Conservation (phyloP, 2,888 invertebrate genomes). For the Belgica antarctica region DNA sequence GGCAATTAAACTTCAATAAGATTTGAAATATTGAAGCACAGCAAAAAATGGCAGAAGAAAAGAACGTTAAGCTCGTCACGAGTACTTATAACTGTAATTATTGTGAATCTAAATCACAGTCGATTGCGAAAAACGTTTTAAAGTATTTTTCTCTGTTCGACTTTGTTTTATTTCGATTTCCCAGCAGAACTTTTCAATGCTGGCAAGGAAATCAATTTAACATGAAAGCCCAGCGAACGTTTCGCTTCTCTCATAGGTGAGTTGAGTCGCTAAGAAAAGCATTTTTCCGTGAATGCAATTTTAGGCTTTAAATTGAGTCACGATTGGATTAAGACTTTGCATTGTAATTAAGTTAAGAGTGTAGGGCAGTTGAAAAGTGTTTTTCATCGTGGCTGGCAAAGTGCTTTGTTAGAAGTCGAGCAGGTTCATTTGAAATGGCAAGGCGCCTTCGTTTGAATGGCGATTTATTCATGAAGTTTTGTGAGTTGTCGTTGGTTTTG, state of each 20-base stretch:
- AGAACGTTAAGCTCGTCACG: conserved; percentile 32
- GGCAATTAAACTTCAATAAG: conserved; percentile 29
- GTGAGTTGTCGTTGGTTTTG: too few relatives aligned
- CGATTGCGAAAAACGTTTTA: background rate
- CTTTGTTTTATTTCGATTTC: conserved; percentile 5
- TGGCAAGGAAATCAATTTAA: background rate
- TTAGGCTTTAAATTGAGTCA: conserved; percentile 30
- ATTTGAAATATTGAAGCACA: conserved; percentile 3
- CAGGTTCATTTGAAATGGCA: conserved; percentile 15
- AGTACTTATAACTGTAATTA: conserved; percentile 39
- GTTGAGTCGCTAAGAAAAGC: too few relatives aligned
- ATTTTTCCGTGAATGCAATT: too few relatives aligned
- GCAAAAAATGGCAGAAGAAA: conserved; percentile 3
- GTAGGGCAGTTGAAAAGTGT: background rate
- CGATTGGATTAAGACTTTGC: conserved; percentile 22
- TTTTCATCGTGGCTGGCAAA: background rate
- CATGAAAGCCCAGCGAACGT: background rate
- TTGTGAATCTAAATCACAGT: conserved; percentile 34
- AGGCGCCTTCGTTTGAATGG: too few relatives aligned
- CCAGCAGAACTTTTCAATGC: conserved; percentile 29
- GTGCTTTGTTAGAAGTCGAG: conserved; percentile 3
- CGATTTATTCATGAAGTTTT: too few relatives aligned
- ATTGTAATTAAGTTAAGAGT: conserved; percentile 28
- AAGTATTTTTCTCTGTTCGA: conserved; percentile 25
- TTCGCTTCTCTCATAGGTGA: too few relatives aligned